These are phyloP conservation scores for Cettia cetti DNA, from an alignment of 2,113 vertebrate species.

Conservation along the genomic window DNA sequence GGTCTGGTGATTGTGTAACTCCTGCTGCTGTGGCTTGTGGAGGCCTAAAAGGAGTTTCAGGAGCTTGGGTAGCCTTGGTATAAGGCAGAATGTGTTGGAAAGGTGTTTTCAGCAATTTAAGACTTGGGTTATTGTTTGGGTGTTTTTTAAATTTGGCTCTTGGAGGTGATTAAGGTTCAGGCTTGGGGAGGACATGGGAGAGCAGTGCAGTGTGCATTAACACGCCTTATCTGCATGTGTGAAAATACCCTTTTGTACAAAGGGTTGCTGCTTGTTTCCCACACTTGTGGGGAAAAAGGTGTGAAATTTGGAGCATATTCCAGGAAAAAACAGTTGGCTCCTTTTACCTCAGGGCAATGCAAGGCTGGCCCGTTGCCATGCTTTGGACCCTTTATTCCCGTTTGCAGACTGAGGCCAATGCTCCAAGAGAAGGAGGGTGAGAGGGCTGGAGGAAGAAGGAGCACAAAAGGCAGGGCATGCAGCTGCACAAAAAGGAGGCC, in stretches of 20 bases:
- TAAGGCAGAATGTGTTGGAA: background rate
- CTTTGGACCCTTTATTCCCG: background rate
- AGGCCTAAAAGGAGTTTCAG: background rate
- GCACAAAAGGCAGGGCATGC: background rate
- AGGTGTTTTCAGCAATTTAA: background rate
- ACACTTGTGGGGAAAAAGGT: background rate
- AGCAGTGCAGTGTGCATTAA: background rate
- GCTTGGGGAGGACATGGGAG: background rate
- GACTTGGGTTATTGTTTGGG: background rate
- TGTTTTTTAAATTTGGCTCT: background rate
- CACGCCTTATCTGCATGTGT: background rate
- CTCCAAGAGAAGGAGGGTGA: background rate
- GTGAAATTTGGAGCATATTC: conserved; percentile 54
- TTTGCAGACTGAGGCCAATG: background rate
- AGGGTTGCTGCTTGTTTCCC: background rate
- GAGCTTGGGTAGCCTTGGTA: background rate
- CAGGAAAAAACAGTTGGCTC: conserved; percentile 65
- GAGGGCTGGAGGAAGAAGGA: background rate
- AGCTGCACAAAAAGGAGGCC: background rate
- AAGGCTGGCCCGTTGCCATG: conserved; percentile 66
- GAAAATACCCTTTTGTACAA: background rate
- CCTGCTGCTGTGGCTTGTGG: rapidly evolving
- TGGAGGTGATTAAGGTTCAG: background rate
- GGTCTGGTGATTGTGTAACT: background rate
- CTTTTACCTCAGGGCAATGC: conserved; percentile 63